Base-by-base conservation (phyloP, 2,888 invertebrate genomes). In the Strigamia maritima region DNA sequence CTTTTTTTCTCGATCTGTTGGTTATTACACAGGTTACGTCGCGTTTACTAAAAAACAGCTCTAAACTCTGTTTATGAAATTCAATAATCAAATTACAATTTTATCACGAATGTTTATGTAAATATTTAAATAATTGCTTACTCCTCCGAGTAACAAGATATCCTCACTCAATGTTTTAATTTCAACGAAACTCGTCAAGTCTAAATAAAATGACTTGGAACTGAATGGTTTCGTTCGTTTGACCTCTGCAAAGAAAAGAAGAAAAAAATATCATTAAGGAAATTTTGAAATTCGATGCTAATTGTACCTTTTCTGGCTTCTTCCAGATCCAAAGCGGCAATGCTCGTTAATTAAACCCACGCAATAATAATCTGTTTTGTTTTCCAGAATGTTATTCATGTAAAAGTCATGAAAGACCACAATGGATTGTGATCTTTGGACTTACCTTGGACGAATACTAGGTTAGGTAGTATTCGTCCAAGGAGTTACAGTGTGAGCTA, bases 181-280 rank as follows among this genome's bases (percentile, higher is more conserved):
- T 60, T 35, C 35, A 54, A 6, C 31, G 24, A 35, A 44, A 16
- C 31, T 28, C 26, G n/a, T 78, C 28, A 78, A 54, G 38, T 78
- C 78, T 31, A 78, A 78, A 38, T 60, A 78, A 65, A 78, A 78
- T 14, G 78, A 35, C 65, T 78, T 78, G 35, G 28, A 35, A 16
- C 2, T 31, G 19, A 78, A 78, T 8, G 78, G 78, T 65, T n/a
- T 76, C 0, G 22, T 1, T 38, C 19, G 31, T 76, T 77, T 49
- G 44, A 24, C 24, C 7, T 77, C 49, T 44, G 28, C 12, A 49
- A 77, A 22, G 16, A 22, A 44, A 49, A 22, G 35, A 31, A 16
- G 35, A 76, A 76, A 76, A n/a, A n/a, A n/a, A n/a, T n/a, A 8
- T 77, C 22, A 77, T 49, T n/a, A n/a, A 49, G 19, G 75, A 75